A percentile compares a stretch with the other conserved stretches of the same genome.
phyloP scores from a whole-genome alignment of 2,113 vertebrate species.

The Nycticebus coucang region DNA sequence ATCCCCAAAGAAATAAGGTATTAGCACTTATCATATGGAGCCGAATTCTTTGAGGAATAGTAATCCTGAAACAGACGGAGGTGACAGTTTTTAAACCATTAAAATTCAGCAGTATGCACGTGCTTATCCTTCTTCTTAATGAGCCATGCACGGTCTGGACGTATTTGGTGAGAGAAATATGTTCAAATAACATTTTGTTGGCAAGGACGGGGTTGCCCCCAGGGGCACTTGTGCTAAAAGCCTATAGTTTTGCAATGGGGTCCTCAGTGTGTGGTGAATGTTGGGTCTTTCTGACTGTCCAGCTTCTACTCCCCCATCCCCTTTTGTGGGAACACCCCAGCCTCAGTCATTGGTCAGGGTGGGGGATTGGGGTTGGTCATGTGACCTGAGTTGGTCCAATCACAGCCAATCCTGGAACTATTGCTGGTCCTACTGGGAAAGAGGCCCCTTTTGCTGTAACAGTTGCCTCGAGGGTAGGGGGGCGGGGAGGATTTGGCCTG shows the following conservation, averaged over 20 bases:
- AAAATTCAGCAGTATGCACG: accelerated
- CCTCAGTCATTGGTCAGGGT: background rate
- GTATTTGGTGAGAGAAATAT: constrained; percentile 35
- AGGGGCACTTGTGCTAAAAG: background rate
- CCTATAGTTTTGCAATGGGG: background rate
- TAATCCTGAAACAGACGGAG: constrained; percentile 74
- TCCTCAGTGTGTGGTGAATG: accelerated
- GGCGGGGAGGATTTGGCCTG: no score
- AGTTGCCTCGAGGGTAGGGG: background rate
- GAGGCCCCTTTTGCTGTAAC: background rate
- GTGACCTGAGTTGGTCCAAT: background rate
- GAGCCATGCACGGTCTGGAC: background rate
- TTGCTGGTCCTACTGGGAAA: background rate
- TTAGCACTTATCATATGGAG: constrained; percentile 79
- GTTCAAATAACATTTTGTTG: background rate
- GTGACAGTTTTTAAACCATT: constrained; percentile 40
- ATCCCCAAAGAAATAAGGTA: constrained; percentile 79
- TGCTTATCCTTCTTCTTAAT: constrained; percentile 46
- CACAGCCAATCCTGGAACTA: background rate
- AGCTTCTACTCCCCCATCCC: background rate
- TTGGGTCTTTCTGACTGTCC: background rate
- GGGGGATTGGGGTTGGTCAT: no score
- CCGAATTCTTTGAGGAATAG: constrained; percentile 80
- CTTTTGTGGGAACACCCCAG: background rate
- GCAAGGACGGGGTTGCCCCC: background rate